Conservation (phyloP, 2,113 vertebrate genomes). For the Strix aluco region DNA sequence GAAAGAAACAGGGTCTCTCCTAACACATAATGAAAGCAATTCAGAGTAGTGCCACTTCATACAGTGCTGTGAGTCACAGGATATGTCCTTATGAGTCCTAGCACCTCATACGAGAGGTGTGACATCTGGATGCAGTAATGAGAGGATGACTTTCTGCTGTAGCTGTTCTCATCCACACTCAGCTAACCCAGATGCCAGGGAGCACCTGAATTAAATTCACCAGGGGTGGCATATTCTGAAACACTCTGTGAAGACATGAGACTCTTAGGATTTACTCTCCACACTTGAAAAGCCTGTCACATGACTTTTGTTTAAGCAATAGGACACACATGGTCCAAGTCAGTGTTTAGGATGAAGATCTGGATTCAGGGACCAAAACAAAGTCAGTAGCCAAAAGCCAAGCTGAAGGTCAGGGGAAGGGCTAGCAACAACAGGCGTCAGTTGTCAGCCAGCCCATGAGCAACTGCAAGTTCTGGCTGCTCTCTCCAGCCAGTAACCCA, state of each 20-base stretch:
- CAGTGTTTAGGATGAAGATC: background rate
- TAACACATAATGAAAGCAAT: background rate
- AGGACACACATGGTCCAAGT: background rate
- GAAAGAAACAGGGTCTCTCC: background rate
- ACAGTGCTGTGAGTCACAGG: background rate
- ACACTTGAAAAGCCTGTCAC: background rate
- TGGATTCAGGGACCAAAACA: constrained; percentile 23
- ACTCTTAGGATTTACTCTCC: background rate
- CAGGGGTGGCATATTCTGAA: background rate
- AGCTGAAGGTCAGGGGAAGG: constrained; percentile 26
- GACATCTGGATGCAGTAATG: background rate
- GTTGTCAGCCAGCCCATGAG: constrained; percentile 38
- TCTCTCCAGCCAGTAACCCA: background rate
- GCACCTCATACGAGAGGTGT: background rate
- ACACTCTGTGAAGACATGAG: background rate
- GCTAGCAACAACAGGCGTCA: background rate
- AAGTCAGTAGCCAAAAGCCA: constrained; percentile 18
- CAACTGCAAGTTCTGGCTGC: constrained; percentile 29
- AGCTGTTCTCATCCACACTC: background rate
- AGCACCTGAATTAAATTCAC: background rate
- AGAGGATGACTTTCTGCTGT: background rate
- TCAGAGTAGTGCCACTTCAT: background rate
- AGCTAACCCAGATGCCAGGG: background rate
- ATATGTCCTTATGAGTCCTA: background rate
- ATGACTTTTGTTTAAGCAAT: background rate